Evolutionary conservation across 2,797 vertebrate species (phyloP).

Genomic region (Poeciliopsis turneri): DNA sequence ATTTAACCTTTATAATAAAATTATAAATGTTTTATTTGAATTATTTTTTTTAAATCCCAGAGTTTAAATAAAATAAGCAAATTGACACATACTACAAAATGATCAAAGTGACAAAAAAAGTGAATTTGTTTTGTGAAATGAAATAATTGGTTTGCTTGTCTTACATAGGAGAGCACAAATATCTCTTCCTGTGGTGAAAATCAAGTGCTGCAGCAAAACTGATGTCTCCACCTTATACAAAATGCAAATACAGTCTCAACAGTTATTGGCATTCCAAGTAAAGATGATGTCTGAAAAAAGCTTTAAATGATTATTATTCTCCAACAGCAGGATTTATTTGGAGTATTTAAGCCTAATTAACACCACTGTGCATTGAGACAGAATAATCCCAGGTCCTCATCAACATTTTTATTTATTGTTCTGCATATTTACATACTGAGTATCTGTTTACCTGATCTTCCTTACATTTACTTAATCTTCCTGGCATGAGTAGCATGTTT

Average conservation of each 20-base stretch:
- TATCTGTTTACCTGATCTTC: neutral
- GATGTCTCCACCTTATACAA: neutral
- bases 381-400: neutral
- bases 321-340: neutral
- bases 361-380: neutral
- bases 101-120: neutral
- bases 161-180: neutral
- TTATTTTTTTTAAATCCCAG: neutral
- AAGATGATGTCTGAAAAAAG: neutral
- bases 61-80: neutral
- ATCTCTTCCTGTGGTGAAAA: neutral
- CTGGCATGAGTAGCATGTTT: neutral
- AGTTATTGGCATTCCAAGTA: neutral
- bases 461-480: neutral
- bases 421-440: neutral
- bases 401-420: neutral
- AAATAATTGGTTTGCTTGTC: neutral
- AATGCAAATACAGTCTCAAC: neutral
- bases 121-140: neutral
- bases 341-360: neutral
- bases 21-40: neutral
- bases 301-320: neutral
- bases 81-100: neutral
- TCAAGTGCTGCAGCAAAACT: neutral
- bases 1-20: neutral